Evolutionary conservation across 35 echinoderm and acorn worm species (phyloP).

Genomic region (Stichopus chloronotus): DNA sequence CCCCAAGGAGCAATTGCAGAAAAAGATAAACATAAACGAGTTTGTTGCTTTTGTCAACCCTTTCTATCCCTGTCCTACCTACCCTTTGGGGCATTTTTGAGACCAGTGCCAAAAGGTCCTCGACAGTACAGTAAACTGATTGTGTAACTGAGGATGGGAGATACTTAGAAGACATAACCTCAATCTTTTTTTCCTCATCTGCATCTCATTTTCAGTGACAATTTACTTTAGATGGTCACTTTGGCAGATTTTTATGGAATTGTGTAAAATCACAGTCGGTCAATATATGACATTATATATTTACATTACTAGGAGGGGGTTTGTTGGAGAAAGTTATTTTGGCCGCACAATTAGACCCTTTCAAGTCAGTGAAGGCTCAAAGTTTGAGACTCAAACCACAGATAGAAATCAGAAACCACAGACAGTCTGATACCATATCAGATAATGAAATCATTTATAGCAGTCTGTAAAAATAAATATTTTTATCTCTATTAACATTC

Average conservation of each 20-base stretch:
- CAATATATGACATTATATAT: no score
- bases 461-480: not conserved
- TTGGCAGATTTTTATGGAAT: not conserved
- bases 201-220: not conserved
- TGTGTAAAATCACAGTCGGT: not conserved
- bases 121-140: conserved; percentile 7
- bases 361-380: not conserved
- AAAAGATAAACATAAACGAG: not conserved
- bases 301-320: not conserved
- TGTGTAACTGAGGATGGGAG: not conserved
- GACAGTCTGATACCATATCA: not conserved
- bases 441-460: not conserved
- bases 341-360: not conserved
- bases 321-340: not conserved
- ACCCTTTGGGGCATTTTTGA: not conserved
- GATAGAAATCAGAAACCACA: not conserved
- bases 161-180: not conserved
- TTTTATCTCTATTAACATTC: not conserved
- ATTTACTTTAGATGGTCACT: not conserved
- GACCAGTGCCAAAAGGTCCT: not conserved
- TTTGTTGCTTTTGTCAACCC: not conserved
- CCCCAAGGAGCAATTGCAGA: not conserved
- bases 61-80: not conserved
- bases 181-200: not conserved
- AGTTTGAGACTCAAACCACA: not conserved